A percentile compares a stretch with the other conserved stretches of the same genome.
Conservation (phyloP, 2,113 vertebrate genomes). For the Coracopsis vasa region DNA sequence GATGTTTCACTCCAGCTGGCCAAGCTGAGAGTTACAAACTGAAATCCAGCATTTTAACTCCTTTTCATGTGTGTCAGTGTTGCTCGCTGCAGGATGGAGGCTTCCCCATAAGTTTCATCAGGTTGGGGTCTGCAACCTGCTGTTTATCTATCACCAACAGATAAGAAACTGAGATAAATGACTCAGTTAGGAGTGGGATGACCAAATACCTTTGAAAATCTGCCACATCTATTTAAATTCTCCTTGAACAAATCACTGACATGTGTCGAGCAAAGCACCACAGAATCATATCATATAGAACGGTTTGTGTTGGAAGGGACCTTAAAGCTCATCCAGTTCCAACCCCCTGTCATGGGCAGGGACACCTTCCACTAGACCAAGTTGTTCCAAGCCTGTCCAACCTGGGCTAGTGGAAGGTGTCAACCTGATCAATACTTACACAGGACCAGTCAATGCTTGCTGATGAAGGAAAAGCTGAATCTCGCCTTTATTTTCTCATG, state of each 20-base stretch:
- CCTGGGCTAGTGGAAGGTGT: background rate
- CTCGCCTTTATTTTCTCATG: background rate
- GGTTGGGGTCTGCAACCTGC: background rate
- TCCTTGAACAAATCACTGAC: background rate
- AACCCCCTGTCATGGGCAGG: background rate
- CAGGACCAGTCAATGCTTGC: background rate
- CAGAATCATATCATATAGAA: background rate
- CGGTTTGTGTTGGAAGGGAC: background rate
- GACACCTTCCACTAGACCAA: background rate
- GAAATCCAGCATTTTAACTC: background rate
- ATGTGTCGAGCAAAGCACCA: fast-evolving
- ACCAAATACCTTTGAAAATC: background rate
- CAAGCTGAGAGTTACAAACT: background rate
- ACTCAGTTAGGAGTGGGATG: background rate
- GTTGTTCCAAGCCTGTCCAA: background rate
- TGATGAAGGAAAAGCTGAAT: background rate
- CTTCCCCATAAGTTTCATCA: background rate
- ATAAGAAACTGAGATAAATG: background rate
- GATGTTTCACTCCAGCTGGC: background rate
- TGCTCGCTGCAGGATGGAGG: background rate
- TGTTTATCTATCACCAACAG: background rate
- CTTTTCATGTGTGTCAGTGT: background rate
- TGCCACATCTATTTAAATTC: background rate
- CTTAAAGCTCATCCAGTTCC: background rate
- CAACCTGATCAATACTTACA: background rate